phyloP scores from a whole-genome alignment of 2,888 invertebrate species.

The Amaurobius ferox region DNA sequence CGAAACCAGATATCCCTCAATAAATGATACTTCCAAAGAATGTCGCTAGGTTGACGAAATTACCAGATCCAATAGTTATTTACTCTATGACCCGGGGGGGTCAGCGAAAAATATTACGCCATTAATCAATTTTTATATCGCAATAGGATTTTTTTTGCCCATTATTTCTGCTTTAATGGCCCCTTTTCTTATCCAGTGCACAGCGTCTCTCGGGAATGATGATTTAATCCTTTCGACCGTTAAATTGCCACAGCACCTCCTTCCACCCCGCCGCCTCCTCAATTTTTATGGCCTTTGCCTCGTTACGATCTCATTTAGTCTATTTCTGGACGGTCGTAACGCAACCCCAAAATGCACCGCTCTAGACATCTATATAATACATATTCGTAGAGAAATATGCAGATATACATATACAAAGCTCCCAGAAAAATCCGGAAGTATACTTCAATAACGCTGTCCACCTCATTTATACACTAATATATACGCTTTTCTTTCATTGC shows the following conservation, averaged over 20 bases:
- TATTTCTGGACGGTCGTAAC: too few species aligned
- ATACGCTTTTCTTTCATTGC: too few species aligned
- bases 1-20: neutral
- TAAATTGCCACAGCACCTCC: slow-evolving; percentile 52
- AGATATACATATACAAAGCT: too few species aligned
- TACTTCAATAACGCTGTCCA: too few species aligned
- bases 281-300: slow-evolving; percentile 39
- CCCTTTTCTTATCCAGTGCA: slow-evolving; percentile 46
- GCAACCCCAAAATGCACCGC: too few species aligned
- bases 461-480: too few species aligned
- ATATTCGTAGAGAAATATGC: too few species aligned
- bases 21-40: slow-evolving; percentile 13
- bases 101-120: slow-evolving; percentile 50
- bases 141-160: slow-evolving; percentile 54
- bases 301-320: slow-evolving; percentile 64
- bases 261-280: neutral
- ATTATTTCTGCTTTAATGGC: slow-evolving; percentile 54
- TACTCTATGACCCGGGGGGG: slow-evolving; percentile 37
- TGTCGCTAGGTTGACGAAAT: slow-evolving; percentile 15
- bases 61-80: slow-evolving; percentile 32
- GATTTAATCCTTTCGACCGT: slow-evolving; percentile 66
- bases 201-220: slow-evolving; percentile 43
- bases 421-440: too few species aligned
- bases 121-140: slow-evolving; percentile 54
- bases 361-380: too few species aligned